Evolutionary conservation across 2,888 invertebrate genomes (phyloP).

Genomic region (Rhyacophila evoluta): DNA sequence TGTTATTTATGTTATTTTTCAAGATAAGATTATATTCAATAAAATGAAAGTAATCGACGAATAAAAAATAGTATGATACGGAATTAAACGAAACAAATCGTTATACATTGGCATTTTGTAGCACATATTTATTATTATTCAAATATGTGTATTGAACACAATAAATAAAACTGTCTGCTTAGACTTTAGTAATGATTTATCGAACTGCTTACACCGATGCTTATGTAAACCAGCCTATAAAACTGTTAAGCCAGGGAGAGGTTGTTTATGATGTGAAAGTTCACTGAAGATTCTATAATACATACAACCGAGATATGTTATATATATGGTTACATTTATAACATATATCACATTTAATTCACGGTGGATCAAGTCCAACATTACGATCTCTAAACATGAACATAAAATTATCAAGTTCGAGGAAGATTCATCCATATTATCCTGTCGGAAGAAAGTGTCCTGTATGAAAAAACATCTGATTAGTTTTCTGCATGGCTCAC

Average conservation of each 20-base stretch:
- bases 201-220: neutral
- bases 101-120: neutral
- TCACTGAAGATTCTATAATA: neutral
- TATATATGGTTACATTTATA: neutral
- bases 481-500: too few relatives aligned
- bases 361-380: too few relatives aligned
- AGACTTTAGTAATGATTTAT: conserved; percentile 13
- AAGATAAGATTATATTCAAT: neutral
- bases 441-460: too few relatives aligned
- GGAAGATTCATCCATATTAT: too few relatives aligned
- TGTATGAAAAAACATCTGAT: too few relatives aligned
- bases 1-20: too few relatives aligned
- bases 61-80: neutral
- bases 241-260: neutral
- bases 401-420: too few relatives aligned
- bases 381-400: too few relatives aligned
- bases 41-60: neutral
- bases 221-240: conserved; percentile 15
- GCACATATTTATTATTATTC: neutral
- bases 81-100: neutral
- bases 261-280: conserved; percentile 23
- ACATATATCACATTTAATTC: too few relatives aligned
- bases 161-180: neutral
- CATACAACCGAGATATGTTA: neutral
- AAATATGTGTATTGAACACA: conserved; percentile 1